These are phyloP conservation scores for Leptinotarsa tumamoca DNA, from an alignment of 2,888 invertebrate genomes.

Conservation along the genomic window DNA sequence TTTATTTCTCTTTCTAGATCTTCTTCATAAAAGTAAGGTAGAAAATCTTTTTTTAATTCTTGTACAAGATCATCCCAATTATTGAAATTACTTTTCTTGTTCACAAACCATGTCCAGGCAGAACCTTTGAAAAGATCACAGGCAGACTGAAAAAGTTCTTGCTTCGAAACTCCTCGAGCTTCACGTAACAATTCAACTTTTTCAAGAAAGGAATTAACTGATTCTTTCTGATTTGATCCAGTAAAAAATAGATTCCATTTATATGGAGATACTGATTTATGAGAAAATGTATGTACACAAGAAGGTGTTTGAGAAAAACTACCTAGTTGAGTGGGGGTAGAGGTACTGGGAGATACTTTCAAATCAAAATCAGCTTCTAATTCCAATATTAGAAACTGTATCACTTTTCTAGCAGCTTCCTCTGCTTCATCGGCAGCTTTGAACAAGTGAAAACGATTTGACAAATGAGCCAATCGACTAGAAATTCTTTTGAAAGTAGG, in stretches of 20 bases:
- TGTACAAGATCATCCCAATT: neutral
- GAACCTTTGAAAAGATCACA: no score
- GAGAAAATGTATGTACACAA: neutral
- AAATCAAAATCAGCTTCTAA: conserved; percentile 6
- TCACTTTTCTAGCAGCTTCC: neutral
- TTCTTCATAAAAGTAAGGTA: conserved; percentile 29
- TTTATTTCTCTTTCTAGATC: conserved; percentile 27
- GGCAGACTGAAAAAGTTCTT: no score
- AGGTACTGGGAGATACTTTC: conserved; percentile 2
- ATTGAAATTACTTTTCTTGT: no score
- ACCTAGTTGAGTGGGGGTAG: neutral
- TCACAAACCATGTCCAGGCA: no score
- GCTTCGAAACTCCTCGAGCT: no score
- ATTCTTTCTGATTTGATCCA: no score
- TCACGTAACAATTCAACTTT: no score
- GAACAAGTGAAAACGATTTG: neutral
- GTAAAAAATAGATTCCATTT: conserved; percentile 25
- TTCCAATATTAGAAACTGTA: neutral
- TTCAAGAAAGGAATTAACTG: no score
- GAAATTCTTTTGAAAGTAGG: neutral
- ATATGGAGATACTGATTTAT: conserved; percentile 27
- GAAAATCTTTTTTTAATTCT: conserved; percentile 27
- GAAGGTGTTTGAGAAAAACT: neutral
- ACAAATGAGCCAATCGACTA: neutral
- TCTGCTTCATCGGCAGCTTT: neutral